Evolutionary conservation across 35 echinoderm and acorn worm genomes (phyloP).

Genomic region (Nesometra sesokonis): DNA sequence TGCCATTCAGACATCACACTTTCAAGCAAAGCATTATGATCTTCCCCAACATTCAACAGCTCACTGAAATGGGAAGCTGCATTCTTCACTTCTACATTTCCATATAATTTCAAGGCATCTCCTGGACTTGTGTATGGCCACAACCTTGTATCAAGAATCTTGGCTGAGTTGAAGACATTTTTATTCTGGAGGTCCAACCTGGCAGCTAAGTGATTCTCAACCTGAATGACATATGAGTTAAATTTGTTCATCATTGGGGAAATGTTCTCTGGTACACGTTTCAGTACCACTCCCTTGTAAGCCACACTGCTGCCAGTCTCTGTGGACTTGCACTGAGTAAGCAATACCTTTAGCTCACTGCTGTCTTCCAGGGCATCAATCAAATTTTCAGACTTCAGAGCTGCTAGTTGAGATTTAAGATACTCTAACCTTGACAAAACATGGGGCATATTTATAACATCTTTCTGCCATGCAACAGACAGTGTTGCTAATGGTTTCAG

Average conservation of each 20-base stretch:
- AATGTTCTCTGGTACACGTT: background rate
- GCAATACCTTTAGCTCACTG: constrained; percentile 4
- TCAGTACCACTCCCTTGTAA: constrained; percentile 9
- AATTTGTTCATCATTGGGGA: background rate
- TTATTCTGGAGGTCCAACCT: constrained; percentile 10
- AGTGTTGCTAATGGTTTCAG: constrained; percentile 4
- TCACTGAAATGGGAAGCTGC: constrained; percentile 10
- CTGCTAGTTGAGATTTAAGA: constrained; percentile 9
- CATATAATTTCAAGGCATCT: background rate
- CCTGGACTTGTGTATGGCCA: constrained; percentile 4
- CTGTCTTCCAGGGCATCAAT: constrained; percentile 3
- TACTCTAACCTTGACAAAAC: background rate
- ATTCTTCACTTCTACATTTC: constrained; percentile 15
- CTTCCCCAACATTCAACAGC: background rate
- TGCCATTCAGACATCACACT: constrained; percentile 11
- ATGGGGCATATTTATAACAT: background rate
- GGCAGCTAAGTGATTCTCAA: background rate
- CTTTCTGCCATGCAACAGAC: constrained; percentile 22
- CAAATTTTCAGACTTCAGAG: background rate
- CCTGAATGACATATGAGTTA: background rate
- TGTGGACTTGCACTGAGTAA: background rate
- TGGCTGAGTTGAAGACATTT: constrained; percentile 5
- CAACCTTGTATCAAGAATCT: constrained; percentile 7
- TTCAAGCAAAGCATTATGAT: background rate
- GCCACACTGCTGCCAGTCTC: background rate